These are phyloP conservation scores for Pteronura brasiliensis DNA, from an alignment of 2,113 vertebrate genomes.

Conservation along the genomic window DNA sequence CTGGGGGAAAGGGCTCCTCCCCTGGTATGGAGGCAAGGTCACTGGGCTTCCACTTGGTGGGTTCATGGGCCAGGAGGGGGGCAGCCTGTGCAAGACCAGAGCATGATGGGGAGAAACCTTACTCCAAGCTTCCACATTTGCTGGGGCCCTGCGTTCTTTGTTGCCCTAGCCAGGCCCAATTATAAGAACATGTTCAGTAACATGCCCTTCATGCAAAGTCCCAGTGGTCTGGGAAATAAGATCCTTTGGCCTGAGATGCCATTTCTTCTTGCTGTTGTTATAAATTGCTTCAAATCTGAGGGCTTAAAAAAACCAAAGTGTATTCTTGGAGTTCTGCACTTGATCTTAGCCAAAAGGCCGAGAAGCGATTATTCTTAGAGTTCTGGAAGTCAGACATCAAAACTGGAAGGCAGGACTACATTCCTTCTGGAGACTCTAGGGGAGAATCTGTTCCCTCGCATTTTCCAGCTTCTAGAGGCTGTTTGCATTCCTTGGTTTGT, in stretches of 20 bases:
- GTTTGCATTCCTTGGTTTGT: neutral
- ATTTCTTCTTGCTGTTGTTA: neutral
- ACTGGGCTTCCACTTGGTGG: neutral
- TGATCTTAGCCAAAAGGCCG: too few species aligned
- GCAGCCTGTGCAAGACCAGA: fast-evolving
- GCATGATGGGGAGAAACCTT: neutral
- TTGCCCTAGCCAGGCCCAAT: too few species aligned
- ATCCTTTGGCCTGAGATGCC: neutral
- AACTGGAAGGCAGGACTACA: neutral
- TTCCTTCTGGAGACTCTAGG: neutral
- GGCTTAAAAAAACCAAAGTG: neutral
- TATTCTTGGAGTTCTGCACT: neutral
- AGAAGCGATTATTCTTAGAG: neutral
- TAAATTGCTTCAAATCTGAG: neutral
- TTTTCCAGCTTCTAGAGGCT: neutral
- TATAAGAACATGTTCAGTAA: neutral
- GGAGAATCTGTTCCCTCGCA: neutral
- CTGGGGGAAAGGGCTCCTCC: neutral
- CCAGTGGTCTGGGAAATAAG: neutral
- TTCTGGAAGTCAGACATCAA: neutral
- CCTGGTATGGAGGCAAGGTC: neutral
- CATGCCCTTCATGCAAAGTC: neutral
- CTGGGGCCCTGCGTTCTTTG: neutral
- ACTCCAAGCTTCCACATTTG: neutral
- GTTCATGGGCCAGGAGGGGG: neutral